Evolutionary conservation across 2,888 invertebrate genomes (phyloP).

Genomic region (Callinectes sapidus): DNA sequence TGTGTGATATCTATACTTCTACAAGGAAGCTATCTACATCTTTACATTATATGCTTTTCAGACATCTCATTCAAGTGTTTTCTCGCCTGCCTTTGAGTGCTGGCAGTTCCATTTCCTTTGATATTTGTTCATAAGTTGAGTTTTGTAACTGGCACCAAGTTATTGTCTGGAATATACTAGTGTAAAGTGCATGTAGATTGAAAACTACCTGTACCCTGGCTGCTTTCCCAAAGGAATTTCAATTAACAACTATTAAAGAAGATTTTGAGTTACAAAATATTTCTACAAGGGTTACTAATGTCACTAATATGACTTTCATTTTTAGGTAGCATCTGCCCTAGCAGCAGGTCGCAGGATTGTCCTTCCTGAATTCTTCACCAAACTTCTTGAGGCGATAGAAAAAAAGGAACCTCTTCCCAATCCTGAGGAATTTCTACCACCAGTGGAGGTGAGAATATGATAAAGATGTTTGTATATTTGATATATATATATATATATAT

Average conservation of each 20-base stretch:
- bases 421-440: constrained; percentile 80
- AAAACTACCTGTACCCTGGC: too few species aligned
- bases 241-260: neutral
- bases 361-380: constrained; percentile 82
- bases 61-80: too few species aligned
- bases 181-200: too few species aligned
- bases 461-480: neutral
- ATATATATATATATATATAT: neutral
- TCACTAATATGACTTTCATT: neutral
- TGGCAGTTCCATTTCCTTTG: too few species aligned
- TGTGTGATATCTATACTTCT: too few species aligned
- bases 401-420: constrained; percentile 79
- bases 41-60: too few species aligned
- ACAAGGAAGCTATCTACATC: too few species aligned
- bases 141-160: too few species aligned
- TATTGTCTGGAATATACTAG: too few species aligned
- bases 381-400: constrained; percentile 78
- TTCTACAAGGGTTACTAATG: neutral
- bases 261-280: neutral
- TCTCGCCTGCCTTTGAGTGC: too few species aligned
- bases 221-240: too few species aligned
- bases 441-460: constrained; percentile 78
- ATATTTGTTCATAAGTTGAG: too few species aligned
- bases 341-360: constrained; percentile 85
- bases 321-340: constrained; percentile 82